Base-by-base conservation (phyloP, 2,888 invertebrate species). In the Syrphus vitripennis region DNA sequence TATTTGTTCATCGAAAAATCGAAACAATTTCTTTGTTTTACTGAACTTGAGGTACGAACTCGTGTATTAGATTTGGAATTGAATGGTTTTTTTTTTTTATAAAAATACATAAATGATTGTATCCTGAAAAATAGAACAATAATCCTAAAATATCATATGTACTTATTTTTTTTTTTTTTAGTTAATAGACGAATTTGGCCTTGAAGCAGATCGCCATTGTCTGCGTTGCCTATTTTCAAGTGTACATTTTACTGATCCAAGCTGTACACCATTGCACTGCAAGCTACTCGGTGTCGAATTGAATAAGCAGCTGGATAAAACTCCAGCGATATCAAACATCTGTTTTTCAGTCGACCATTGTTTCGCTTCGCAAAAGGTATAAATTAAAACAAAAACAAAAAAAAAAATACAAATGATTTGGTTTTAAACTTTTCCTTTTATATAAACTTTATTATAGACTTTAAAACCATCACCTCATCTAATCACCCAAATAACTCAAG, bases 161-260 rank as follows among this genome's bases (percentile, higher is more conserved):
- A n/a, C n/a, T n/a, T 89, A 61, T 42, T 70, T 88, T 89, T 40
- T 40, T 40, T 90, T 89, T 90, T 92, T 92, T 87, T 93, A 98
- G 98, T 95, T 98, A 93, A 96, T 98, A 91, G 95, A 95, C 94
- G 95, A 95, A 92, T 97, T 97, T 95, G 98, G 98, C 93, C 95
- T 97, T 94, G 98, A 98, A 95, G 98, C 98, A 94, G 98, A 98
- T 94, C 96, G 98, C 94, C 98, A 98, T 95, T 95, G 98, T 93
- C 95, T 98, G 94, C 97, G 97, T 94, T 97, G 97, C 94, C 95
- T 98, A 93, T 96, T 98, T 93, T 97, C 97, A 90, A 95, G 95
- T 90, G 96, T 98, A 92, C 96, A 97, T 93, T 96, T 97, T 94
- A 95, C 94, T 92, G 94, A 94, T 90, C 94, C 94, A 79, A 88